Conservation (phyloP, 2,797 vertebrate species). For the Coendou prehensilis region DNA sequence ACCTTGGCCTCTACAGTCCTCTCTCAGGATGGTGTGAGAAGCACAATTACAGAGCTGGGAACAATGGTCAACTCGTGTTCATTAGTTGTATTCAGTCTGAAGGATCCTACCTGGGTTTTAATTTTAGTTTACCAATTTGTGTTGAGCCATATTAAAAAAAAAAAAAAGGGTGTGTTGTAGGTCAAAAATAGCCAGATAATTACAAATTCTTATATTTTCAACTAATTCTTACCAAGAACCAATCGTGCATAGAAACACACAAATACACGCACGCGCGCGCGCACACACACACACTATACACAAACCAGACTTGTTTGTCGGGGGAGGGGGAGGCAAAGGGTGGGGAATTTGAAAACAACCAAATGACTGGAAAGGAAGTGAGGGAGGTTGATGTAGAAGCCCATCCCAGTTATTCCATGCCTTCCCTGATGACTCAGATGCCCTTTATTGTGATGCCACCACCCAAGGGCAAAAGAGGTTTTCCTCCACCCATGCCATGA, state of each 20-base stretch:
- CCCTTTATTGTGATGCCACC: conserved; percentile 42
- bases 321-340: background rate
- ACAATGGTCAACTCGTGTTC: background rate
- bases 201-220: conserved; percentile 39
- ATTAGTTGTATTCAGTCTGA: background rate
- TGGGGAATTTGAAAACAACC: conserved; percentile 73
- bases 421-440: conserved; percentile 77
- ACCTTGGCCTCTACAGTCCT: background rate
- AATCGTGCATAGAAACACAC: background rate
- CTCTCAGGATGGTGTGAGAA: background rate
- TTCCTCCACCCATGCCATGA: background rate
- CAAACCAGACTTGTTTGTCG: background rate
- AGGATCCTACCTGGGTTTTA: background rate
- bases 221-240: background rate
- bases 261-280: background rate
- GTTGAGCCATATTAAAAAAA: background rate
- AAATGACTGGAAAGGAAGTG: conserved; percentile 79
- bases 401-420: conserved; percentile 64
- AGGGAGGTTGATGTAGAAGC: conserved; percentile 61
- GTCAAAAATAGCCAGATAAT: conserved; percentile 9
- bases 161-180: background rate
- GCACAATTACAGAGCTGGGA: background rate
- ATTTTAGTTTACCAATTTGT: background rate
- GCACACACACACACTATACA: too few relatives aligned
- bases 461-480: conserved; percentile 60